Evolutionary conservation across 1,140 invertebrate genomes (phyloP), one percentile per base, ranked within the genome.

Genomic region (Cydia strobilella): DNA sequence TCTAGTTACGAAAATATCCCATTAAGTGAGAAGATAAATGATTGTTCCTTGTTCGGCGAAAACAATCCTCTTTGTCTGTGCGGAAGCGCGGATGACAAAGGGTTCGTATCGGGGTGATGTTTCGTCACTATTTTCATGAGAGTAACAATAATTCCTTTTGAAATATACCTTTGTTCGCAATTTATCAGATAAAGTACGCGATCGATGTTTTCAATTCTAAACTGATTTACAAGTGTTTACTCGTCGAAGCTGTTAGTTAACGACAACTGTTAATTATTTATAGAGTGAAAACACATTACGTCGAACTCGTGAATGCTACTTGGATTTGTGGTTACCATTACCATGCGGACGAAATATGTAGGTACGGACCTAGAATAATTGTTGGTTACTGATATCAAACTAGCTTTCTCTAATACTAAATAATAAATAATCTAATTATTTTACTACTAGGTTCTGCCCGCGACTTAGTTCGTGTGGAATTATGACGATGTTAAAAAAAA

Each of bases 11-110:
- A 20, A 59, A 59, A 20, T 59, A 59, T 23, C 20, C 20, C 20
- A 23, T 59, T 59, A 59, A 59, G 18, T 59, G 54, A 59, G 18
- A 59, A 59, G 54, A 59, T 23, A 59, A 59, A 23, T 59, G 7
- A 59, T 59, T 59, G 20, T 59, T 59, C 10, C 54, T 23, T 59
- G 54, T 23, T 59, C 20, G 18, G 51, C 6, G 51, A 20, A 51
- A 59, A 59, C 54, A 59, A 59, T 10, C 54, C 7, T 23, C 20
- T 59, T 59, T 59, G 20, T 59, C 23, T 59, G 18, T 59, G 7
- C 54, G 10, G 20, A 59, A 59, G 48, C 48, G 48, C 3, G 7
- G 54, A 23, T 23, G 0, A 59, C 54, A 23, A 59, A 59, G 20
- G 54, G 54, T 59, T 59, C 51, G 48, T 1, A 51, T 59, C 18